Base-by-base conservation (phyloP, 2,888 invertebrate genomes). In the Achlya flavicornis region DNA sequence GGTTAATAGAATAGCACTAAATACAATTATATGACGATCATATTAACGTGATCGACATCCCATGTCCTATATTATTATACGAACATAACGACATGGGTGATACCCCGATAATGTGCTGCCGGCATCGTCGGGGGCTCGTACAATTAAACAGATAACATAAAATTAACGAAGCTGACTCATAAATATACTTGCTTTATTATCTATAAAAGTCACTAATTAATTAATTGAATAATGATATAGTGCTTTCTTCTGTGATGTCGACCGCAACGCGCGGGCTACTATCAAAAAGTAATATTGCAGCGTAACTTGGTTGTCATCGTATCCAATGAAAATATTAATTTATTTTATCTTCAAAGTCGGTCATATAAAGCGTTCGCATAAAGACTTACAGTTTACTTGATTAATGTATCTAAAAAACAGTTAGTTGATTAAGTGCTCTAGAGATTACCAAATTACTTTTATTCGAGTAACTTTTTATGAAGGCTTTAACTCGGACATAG, bases 161-260 rank as follows among this genome's bases (percentile, higher is more conserved):
- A 91, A 89, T 89, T 91, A 91, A 90, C 89, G 87, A 88, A 90
- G 82, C 81, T 79, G 78, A 83, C 87, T 89, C 92, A 85, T 93
- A 92, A 92, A 93, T 88, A 90, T 82, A 81, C 82, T 87, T 81
- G 80, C 80, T 92, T 92, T 91, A 93, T 84, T 89, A 91, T 90
- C 92, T 87, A 92, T 93, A 91, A 93, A 93, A 85, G 92, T 89
- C 91, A 89, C 83, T 88, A 86, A 91, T 91, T 92, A 93, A 93
- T 93, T 92, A 93, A 93, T 93, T 91, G 90, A 85, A 84, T 86
- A 89, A 91, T 92, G 92, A 93, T 90, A 88, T 87, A 91, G 81
- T 88, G 82, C 74, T 78, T 80, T 86, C 83, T 83, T 85, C 73
- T 86, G 76, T 78, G 83, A 82, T 77, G 82, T 75, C 69, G 80